A percentile compares a stretch with the other conserved stretches of the same genome.
Evolutionary conservation across 2,113 vertebrate genomes (phyloP).

Genomic region (Paralichthys olivaceus): DNA sequence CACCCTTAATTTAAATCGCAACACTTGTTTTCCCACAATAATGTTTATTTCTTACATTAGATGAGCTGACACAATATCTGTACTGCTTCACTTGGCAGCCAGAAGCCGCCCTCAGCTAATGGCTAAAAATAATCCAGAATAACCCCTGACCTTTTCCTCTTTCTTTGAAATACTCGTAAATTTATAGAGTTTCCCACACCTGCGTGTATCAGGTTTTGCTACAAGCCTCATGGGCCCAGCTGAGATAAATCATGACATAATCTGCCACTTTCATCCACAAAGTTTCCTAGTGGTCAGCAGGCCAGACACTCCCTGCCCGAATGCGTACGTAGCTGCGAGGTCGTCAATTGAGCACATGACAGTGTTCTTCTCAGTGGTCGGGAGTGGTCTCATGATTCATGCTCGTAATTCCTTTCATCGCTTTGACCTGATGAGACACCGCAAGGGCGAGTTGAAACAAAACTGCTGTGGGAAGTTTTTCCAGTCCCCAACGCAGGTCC

Average conservation of each 20-base stretch:
- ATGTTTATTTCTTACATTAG: background rate
- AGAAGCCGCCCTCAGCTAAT: constrained; percentile 20
- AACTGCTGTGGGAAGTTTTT: constrained; percentile 28
- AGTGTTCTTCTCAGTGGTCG: constrained; percentile 30
- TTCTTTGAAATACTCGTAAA: constrained; percentile 42
- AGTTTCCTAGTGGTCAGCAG: constrained; percentile 44
- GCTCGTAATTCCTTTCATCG: constrained; percentile 48
- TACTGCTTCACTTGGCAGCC: constrained; percentile 27
- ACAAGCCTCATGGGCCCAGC: constrained; percentile 12
- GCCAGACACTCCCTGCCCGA: background rate
- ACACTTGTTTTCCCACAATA: background rate
- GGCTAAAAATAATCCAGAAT: constrained; percentile 69
- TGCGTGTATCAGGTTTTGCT: constrained; percentile 55
- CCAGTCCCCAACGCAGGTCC: background rate
- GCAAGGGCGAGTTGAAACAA: constrained; percentile 21
- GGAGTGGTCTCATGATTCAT: constrained; percentile 43
- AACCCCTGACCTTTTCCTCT: constrained; percentile 63
- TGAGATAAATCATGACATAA: constrained; percentile 61
- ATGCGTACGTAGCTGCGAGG: background rate
- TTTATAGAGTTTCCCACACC: constrained; percentile 51
- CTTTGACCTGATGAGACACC: constrained; percentile 32
- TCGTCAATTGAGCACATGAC: constrained; percentile 45
- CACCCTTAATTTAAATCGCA: too few species aligned
- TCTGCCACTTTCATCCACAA: constrained; percentile 49
- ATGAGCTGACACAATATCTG: constrained; percentile 19